Evolutionary conservation across 2,113 vertebrate species (phyloP), one percentile per base, ranked within the genome.

Genomic region (Takifugu bimaculatus): DNA sequence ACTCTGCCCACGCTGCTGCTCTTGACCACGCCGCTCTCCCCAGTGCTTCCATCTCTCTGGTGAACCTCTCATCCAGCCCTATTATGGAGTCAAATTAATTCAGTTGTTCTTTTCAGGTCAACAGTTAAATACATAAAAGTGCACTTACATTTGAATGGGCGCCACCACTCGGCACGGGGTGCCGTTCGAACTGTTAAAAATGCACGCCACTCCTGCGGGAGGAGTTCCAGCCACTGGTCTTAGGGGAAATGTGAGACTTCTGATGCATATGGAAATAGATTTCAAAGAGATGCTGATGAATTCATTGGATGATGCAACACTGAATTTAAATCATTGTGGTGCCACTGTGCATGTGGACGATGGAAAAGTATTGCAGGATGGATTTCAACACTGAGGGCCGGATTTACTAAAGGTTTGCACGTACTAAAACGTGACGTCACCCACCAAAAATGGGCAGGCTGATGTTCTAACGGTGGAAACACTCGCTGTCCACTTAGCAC

Each of bases 21-120:
- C 64, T 63, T 75, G 69, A 78, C 74, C 50, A 63, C 75, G 63
- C 70, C 77, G 45, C 45, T 64, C 50, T 63, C 45, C 70, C 66
- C 59, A 68, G 53, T 4, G 28, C 70, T 65, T 26, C 79, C 56
- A 28, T 78, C 73, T 74, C 75, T 78, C 74, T 73, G 48, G 70
- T 80, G 77, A 83, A 76, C 74, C 66, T 73, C 78, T 81, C 56
- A 25, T 82, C 68, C 78, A 88, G 72, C 57, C 20, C 60, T 86
- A 86, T 87, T 65, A 86, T 89, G 72, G 68, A 69, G 73, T 74
- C 58, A 68, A 89, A 87, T 84, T 78, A 88, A 86, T 84, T 83
- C 80, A 83, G 84, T 88, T 91, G 90, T 90, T 91, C 87, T 91
- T 90, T 90, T 89, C 87, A 86, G 89, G 89, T 91, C 88, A 90